Evolutionary conservation across 2,113 vertebrate species (phyloP).

Genomic region (Semnornis frantzii): DNA sequence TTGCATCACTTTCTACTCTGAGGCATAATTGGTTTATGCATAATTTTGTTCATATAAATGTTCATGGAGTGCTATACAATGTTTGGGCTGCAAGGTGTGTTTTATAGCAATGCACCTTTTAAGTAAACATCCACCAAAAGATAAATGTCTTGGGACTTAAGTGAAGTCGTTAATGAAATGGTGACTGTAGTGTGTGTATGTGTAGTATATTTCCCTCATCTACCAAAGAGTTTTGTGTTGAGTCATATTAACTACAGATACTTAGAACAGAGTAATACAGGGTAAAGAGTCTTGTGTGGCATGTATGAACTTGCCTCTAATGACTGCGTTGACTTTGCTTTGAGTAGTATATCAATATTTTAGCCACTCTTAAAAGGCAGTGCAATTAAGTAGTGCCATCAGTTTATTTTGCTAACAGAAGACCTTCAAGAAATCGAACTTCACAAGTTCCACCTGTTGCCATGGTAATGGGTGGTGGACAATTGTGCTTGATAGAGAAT

Average conservation of each 20-base stretch:
- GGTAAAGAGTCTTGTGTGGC: background rate
- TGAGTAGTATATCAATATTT: background rate
- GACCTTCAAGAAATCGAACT: background rate
- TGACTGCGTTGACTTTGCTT: background rate
- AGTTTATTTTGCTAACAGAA: background rate
- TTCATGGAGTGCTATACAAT: background rate
- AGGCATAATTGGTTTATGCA: background rate
- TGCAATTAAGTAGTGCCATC: background rate
- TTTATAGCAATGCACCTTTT: background rate
- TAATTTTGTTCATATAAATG: background rate
- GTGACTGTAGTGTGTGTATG: background rate
- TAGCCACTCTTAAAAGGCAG: background rate
- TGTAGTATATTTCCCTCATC: background rate
- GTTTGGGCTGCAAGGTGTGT: background rate
- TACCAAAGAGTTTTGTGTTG: background rate
- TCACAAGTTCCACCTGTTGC: background rate
- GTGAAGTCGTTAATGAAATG: background rate
- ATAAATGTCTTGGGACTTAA: background rate
- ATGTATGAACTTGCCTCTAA: background rate
- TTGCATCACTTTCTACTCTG: background rate
- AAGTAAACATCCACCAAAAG: background rate
- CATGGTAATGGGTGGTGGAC: background rate
- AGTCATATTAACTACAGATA: background rate
- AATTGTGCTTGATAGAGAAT: background rate
- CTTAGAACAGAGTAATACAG: background rate